phyloP scores from a whole-genome alignment of 2,113 vertebrate genomes.

The Bagarius yarrelli region DNA sequence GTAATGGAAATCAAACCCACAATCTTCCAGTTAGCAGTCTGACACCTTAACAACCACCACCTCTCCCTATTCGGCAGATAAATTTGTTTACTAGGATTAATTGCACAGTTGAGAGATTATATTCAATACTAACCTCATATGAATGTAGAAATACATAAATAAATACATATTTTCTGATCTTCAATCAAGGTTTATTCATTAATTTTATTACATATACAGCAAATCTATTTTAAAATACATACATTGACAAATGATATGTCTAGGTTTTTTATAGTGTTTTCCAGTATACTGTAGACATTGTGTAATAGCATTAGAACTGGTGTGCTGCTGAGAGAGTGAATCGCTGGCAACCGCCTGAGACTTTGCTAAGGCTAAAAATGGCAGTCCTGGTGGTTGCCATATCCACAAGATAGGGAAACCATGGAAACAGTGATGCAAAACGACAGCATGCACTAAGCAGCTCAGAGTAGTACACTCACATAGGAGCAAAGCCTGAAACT shows the following conservation, averaged over 20 bases:
- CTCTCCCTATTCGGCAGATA: background rate
- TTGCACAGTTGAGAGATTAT: background rate
- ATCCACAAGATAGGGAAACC: slow-evolving; percentile 70
- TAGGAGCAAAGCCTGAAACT: slow-evolving; percentile 35
- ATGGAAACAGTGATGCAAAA: slow-evolving; percentile 70
- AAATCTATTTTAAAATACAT: background rate
- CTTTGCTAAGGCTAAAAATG: slow-evolving; percentile 63
- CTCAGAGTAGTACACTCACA: slow-evolving; percentile 45
- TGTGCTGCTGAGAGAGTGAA: slow-evolving; percentile 12
- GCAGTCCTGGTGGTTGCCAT: slow-evolving; percentile 64
- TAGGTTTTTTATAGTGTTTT: background rate
- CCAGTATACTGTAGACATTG: background rate
- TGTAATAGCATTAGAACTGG: slow-evolving; percentile 2
- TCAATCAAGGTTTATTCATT: slow-evolving; percentile 5
- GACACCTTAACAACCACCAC: too few relatives aligned
- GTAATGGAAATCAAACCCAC: too few relatives aligned
- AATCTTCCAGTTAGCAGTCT: too few relatives aligned
- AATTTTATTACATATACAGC: background rate
- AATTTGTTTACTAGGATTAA: slow-evolving; percentile 19
- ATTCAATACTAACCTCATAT: background rate
- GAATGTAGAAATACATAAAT: background rate
- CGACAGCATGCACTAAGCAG: slow-evolving; percentile 59
- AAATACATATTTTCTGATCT: background rate
- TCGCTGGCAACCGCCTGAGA: slow-evolving; percentile 33
- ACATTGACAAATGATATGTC: background rate